phyloP scores from a whole-genome alignment of 2,888 invertebrate species.

The Merodon equestris region DNA sequence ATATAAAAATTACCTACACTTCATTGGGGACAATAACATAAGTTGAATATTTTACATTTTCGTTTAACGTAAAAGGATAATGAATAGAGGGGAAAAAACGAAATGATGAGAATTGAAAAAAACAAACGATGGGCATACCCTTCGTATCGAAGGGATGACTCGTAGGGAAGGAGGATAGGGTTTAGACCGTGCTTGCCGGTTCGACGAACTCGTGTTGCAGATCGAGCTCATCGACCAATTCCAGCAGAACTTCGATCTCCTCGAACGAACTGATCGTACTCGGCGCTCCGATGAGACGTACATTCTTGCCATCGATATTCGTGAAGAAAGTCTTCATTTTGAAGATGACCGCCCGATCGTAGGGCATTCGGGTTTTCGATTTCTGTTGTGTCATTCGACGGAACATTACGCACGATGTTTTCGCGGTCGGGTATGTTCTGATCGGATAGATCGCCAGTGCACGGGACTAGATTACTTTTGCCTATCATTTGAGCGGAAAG shows the following conservation, averaged over 20 bases:
- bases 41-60: constrained; percentile 47
- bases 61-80: constrained; percentile 43
- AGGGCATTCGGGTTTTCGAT: constrained; percentile 74
- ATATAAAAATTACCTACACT: constrained; percentile 54
- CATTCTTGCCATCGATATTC: constrained; percentile 78
- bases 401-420: constrained; percentile 78
- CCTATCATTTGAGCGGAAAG: constrained; percentile 71
- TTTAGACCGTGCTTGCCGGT: constrained; percentile 61
- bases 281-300: constrained; percentile 78
- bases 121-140: too few species aligned
- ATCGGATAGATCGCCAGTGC: constrained; percentile 76
- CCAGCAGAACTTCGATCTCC: constrained; percentile 77
- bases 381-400: constrained; percentile 74
- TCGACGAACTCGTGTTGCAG: constrained; percentile 76
- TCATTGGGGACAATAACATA: constrained; percentile 47
- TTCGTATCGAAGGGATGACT: too few species aligned
- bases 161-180: too few species aligned
- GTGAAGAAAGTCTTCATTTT: constrained; percentile 78
- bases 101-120: not conserved
- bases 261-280: constrained; percentile 73
- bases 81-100: not conserved
- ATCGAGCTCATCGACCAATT: constrained; percentile 77
- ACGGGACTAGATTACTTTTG: constrained; percentile 73
- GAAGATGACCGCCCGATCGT: constrained; percentile 78
- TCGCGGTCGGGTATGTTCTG: constrained; percentile 76